Evolutionary conservation across 2,797 vertebrate genomes (phyloP), one percentile per base, ranked within the genome.

Genomic region (Enteromius afrohamiltoni): DNA sequence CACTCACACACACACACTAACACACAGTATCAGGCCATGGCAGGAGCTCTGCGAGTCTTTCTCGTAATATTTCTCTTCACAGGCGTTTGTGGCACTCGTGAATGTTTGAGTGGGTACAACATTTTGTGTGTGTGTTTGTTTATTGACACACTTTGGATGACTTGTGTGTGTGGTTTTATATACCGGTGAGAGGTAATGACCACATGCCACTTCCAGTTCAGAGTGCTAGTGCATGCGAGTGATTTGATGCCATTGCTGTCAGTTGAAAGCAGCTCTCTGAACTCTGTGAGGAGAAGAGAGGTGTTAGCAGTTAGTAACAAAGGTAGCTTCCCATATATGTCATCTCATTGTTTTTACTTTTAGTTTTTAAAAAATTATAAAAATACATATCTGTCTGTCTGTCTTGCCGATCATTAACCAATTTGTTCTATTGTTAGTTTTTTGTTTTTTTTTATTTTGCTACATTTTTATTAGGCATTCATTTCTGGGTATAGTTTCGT

Each of bases 121-220:
- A 19, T 79, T n/a, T 3, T 4, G 10, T 42, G 65, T 1, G 8
- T 68, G 49, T 42, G 67, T 58, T n/a, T 31, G 31, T 42, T 45
- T 71, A 60, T 17, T 58, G n/a, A 71, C 13, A 55, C 8, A 29
- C 6, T 71, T 55, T 26, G 64, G 21, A 4, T 53, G 31, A 51
- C 62, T 19, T 10, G 21, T 10, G 21, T 58, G 51, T 71, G 79
- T 69, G 64, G 78, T 80, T 80, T 40, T 42, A 69, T 42, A 58
- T 80, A 47, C 47, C 26, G 26, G 62, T 79, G 62, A 65, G 68
- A 60, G n/a, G 78, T 70, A 26, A 68, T 70, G 62, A 55, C 79
- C 68, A 34, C 37, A 81, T 49, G 40, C 55, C 51, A 81, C 79
- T 81, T 81, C 40, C 53, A 62, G 53, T 67, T 73, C 17, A 37